Conservation (phyloP, 2,113 vertebrate species). For the Isurus oxyrinchus region DNA sequence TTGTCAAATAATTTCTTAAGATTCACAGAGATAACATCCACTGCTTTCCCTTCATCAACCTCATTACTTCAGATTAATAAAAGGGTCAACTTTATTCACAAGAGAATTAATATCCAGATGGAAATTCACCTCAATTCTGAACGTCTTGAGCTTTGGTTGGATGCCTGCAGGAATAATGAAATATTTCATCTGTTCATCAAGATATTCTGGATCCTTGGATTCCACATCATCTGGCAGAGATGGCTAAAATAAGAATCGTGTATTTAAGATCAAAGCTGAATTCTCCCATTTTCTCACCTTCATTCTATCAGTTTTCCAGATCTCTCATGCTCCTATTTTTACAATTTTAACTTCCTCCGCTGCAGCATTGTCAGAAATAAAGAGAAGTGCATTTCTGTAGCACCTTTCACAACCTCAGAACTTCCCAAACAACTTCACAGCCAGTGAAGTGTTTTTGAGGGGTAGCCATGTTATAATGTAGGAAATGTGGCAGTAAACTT, state of each 20-base stretch:
- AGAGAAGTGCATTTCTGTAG: not conserved
- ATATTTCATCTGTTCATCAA: constrained; percentile 50
- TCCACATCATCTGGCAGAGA: constrained; percentile 68
- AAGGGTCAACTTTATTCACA: not conserved
- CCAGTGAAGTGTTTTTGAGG: not conserved
- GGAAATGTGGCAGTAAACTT: not conserved
- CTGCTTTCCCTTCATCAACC: too few relatives aligned
- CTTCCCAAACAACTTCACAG: not conserved
- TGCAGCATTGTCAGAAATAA: not conserved
- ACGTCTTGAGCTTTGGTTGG: constrained; percentile 72
- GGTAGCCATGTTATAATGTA: too few relatives aligned
- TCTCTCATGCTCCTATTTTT: not conserved
- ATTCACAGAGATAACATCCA: too few relatives aligned
- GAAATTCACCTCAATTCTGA: constrained; percentile 74
- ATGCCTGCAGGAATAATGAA: constrained; percentile 76
- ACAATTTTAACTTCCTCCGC: not conserved
- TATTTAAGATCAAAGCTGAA: not conserved
- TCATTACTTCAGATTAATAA: not conserved
- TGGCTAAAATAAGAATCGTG: constrained; percentile 55
- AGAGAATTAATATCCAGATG: not conserved
- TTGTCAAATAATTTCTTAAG: too few relatives aligned
- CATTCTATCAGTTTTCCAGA: not conserved
- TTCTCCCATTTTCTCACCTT: not conserved
- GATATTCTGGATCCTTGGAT: constrained; percentile 61
- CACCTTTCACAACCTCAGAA: not conserved